Conservation (phyloP, 2,113 vertebrate species). For the Lota lota region DNA sequence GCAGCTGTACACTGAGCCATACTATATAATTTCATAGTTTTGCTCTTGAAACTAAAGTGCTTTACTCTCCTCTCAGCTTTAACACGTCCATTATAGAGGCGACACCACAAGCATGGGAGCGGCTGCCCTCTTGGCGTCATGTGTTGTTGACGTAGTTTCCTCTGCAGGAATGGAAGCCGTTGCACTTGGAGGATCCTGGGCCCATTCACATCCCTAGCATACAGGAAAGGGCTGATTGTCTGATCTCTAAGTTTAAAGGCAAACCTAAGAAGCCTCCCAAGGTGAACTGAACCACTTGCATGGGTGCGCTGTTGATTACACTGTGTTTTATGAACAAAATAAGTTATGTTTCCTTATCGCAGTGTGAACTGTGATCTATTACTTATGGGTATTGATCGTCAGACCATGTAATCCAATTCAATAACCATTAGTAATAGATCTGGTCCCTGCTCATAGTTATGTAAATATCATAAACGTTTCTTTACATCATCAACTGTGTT, state of each 20-base stretch:
- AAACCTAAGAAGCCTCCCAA: slow-evolving; percentile 59
- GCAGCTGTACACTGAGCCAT: no score
- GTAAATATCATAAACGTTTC: no score
- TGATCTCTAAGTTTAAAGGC: slow-evolving; percentile 59
- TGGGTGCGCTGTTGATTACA: slow-evolving; percentile 15
- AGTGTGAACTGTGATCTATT: neutral
- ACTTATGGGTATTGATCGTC: no score
- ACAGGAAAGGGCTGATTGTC: slow-evolving; percentile 66
- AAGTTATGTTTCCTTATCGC: neutral
- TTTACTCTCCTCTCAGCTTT: no score
- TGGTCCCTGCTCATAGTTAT: no score
- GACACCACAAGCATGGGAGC: no score
- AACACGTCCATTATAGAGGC: no score
- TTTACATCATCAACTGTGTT: no score
- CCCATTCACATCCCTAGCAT: slow-evolving; percentile 61
- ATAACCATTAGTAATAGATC: no score
- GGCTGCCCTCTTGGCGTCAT: neutral
- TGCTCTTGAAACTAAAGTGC: no score
- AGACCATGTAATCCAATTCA: no score
- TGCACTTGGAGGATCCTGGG: slow-evolving; percentile 37
- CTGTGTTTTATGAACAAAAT: neutral
- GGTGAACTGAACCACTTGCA: slow-evolving; percentile 56
- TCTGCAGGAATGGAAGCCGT: slow-evolving; percentile 52
- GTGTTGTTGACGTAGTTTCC: slow-evolving; percentile 36
- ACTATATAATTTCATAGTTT: no score